A percentile compares a stretch with the other conserved stretches of the same genome.
These are phyloP conservation scores for Pararge aegeria DNA, from an alignment of 1,140 invertebrate species.

Conservation along the genomic window DNA sequence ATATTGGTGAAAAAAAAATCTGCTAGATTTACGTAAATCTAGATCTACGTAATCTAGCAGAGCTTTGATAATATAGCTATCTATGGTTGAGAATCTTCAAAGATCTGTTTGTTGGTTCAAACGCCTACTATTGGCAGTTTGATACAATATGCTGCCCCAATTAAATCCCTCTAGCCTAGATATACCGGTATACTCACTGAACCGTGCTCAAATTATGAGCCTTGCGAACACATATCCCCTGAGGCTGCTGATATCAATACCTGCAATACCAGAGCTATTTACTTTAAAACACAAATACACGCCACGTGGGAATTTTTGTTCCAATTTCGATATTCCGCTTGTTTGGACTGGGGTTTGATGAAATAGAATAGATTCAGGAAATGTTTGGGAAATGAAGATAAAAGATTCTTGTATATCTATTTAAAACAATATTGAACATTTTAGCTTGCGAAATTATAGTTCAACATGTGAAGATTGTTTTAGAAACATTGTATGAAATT, in stretches of 20 bases:
- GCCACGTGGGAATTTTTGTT: neutral
- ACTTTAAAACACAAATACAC: slow-evolving; percentile 6
- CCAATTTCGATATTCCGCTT: slow-evolving; percentile 1
- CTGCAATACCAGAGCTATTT: slow-evolving; percentile 3
- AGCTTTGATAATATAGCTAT: no score
- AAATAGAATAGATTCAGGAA: neutral
- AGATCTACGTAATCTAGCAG: no score
- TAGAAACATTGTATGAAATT: no score
- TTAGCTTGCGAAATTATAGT: no score
- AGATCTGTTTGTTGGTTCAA: no score
- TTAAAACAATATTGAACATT: no score
- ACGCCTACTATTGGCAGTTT: no score
- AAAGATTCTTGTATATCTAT: no score
- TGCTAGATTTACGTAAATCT: no score
- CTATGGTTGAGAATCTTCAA: no score
- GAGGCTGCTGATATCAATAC: neutral
- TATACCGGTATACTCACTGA: neutral
- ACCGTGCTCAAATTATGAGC: neutral
- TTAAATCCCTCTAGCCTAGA: neutral
- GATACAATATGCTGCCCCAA: neutral
- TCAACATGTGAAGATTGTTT: no score
- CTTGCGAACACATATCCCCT: neutral
- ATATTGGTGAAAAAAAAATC: no score
- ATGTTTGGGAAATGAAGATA: neutral
- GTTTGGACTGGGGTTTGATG: neutral